Percentiles rank a stretch among this genome's conserved stretches.
Conservation (phyloP, 1,140 invertebrate genomes). For the Aphaenogaster floridana region DNA sequence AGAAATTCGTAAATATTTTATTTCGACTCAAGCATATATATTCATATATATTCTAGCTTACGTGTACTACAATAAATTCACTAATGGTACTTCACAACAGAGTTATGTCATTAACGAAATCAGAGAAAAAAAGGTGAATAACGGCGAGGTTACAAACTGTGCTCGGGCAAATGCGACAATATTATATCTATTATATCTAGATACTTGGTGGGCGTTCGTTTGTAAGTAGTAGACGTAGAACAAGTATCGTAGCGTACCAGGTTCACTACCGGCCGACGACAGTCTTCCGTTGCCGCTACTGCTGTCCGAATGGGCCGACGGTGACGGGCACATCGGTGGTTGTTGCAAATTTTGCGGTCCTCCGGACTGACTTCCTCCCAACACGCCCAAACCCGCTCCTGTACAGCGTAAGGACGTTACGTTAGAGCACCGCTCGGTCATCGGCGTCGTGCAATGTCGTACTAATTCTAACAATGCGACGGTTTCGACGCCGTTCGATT, state of each 20-base stretch:
- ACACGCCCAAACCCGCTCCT: slow-evolving; percentile 88
- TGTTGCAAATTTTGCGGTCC: slow-evolving; percentile 87
- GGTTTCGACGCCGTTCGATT: neutral
- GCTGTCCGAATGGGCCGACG: slow-evolving; percentile 93
- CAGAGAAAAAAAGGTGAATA: slow-evolving; percentile 61
- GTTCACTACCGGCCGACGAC: slow-evolving; percentile 93
- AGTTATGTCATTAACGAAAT: slow-evolving; percentile 58
- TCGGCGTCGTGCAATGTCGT: neutral
- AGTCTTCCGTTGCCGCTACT: slow-evolving; percentile 93
- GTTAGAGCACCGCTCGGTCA: slow-evolving; percentile 27
- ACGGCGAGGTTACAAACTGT: slow-evolving; percentile 58
- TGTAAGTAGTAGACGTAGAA: slow-evolving; percentile 75
- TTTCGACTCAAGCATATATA: slow-evolving; percentile 66
- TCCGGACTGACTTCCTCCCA: slow-evolving; percentile 87
- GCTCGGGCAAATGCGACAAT: slow-evolving; percentile 49
- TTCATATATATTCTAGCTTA: slow-evolving; percentile 63
- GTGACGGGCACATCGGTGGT: slow-evolving; percentile 91
- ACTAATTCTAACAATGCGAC: neutral
- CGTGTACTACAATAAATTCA: slow-evolving; percentile 71
- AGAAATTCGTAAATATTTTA: slow-evolving; percentile 74
- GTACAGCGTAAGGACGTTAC: slow-evolving; percentile 71
- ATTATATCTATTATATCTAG: slow-evolving; percentile 64
- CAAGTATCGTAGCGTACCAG: slow-evolving; percentile 85
- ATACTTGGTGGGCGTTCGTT: slow-evolving; percentile 71
- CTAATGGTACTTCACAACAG: slow-evolving; percentile 63